Base-by-base conservation (phyloP, 2,888 invertebrate genomes). In the Apodemia hepburni region DNA sequence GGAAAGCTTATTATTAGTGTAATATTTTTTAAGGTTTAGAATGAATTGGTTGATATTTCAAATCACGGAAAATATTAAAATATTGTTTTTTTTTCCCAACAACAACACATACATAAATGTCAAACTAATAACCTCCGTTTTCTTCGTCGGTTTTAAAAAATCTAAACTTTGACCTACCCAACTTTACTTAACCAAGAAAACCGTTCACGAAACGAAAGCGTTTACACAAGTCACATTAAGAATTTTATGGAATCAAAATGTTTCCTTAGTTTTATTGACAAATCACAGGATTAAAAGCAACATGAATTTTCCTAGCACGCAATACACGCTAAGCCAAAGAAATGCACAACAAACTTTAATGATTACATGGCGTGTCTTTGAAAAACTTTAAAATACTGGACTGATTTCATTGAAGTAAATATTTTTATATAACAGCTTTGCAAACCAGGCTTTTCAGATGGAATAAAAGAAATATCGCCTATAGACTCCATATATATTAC, bases 261-360 rank as follows among this genome's bases (percentile, higher is more conserved):
- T 38, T 61, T 58, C 45, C 54, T 27, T 57, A 59, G 33, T 61
- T 67, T 59, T 58, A 63, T 49, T 67, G 64, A 66, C 66, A 66
- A 69, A 68, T 61, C 49, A 61, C 58, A 59, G 62, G 59, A 65
- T 64, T 69, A 71, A 70, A 73, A 72, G 70, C 68, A 67, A 66
- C 66, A 66, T 71, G 66, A 67, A 66, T 69, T 68, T 68, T 64
- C 65, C 42, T 59, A 60, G 66, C 82, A 82, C 80, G 83, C 80
- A 65, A 78, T 62, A 67, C 73, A 66, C 74, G 75, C 74, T 61
- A 76, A 65, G 69, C 66, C 68, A n/a, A 54, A 51, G 51, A 71
- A 74, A 75, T 76, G 77, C 77, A 75, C 68, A 70, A 70, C 70
- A 73, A 76, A 79, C 78, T 82, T 82, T 84, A 85, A 86, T 82